Conservation (phyloP, 2,888 invertebrate genomes). For the Pachycephus smyrnensis region DNA sequence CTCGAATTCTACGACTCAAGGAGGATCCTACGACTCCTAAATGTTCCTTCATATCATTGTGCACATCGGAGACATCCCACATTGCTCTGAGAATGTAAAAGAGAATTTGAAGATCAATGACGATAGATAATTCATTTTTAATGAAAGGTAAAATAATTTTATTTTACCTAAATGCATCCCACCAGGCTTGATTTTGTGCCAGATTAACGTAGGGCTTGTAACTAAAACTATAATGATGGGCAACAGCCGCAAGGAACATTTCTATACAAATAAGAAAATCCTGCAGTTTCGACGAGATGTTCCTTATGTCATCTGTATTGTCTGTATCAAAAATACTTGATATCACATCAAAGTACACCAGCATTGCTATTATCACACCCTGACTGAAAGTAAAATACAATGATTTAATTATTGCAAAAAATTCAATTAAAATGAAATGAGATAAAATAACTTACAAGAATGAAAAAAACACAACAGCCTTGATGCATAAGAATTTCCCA, state of each 20-base stretch:
- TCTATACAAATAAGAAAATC: conserved; percentile 97
- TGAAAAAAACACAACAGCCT: conserved; percentile 97
- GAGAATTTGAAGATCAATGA: background rate
- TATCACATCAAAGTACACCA: conserved; percentile 87
- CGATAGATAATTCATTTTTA: background rate
- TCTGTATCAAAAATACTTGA: conserved; percentile 79
- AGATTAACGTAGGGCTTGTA: conserved; percentile 83
- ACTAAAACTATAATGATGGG: conserved; percentile 96
- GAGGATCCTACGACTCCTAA: conserved; percentile 90
- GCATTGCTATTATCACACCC: conserved; percentile 87
- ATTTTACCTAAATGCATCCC: conserved; percentile 63
- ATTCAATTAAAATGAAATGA: conserved; percentile 11
- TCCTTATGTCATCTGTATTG: conserved; percentile 76
- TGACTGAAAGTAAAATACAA: conserved; percentile 75
- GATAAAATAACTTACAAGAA: conserved; percentile 85
- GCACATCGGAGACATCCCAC: conserved; percentile 98
- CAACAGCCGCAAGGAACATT: conserved; percentile 96
- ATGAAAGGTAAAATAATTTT: background rate
- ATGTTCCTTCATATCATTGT: conserved; percentile 92
- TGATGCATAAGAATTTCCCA: conserved; percentile 96
- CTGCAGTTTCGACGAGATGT: conserved; percentile 86
- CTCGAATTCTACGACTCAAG: conserved; percentile 81
- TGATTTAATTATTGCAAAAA: conserved; percentile 14
- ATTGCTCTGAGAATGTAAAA: conserved; percentile 72
- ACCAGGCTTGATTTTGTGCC: conserved; percentile 64